Evolutionary conservation across 2,888 invertebrate genomes (phyloP).

Genomic region (Campopleginae sp.): DNA sequence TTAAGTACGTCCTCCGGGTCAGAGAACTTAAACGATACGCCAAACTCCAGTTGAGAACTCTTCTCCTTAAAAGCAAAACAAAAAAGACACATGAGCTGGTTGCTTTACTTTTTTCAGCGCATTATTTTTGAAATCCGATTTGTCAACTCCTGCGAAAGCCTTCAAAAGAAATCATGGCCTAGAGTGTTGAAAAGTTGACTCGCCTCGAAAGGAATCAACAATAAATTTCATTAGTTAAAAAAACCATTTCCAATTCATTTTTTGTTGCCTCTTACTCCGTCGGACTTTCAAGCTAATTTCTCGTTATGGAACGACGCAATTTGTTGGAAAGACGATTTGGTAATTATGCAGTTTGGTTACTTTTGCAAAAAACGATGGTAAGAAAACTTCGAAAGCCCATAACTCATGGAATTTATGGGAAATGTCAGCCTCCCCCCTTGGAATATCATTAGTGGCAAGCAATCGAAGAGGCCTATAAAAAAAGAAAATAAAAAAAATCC

Average conservation of each 20-base stretch:
- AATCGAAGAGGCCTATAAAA: too few species aligned
- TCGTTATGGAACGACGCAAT: conserved; percentile 20
- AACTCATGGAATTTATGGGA: too few species aligned
- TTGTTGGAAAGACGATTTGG: conserved; percentile 49
- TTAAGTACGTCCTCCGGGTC: conserved; percentile 57
- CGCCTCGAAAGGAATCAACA: not conserved
- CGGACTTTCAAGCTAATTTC: not conserved
- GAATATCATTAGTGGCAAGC: too few species aligned
- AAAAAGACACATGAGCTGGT: not conserved
- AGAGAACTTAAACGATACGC: conserved; percentile 36
- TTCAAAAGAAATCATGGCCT: not conserved
- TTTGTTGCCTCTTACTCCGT: not conserved
- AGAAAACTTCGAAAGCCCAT: too few species aligned
- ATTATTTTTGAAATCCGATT: not conserved
- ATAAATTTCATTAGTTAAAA: not conserved
- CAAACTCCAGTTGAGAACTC: conserved; percentile 49
- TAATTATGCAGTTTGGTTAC: not conserved
- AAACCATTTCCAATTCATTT: not conserved
- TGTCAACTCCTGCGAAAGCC: not conserved
- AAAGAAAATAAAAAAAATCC: too few species aligned
- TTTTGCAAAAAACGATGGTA: too few species aligned
- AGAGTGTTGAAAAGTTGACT: not conserved
- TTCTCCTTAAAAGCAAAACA: not conserved
- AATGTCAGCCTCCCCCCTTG: too few species aligned
- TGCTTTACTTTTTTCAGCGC: not conserved